phyloP scores from a whole-genome alignment of 30 jellyfish, hydroid and myxozoan genomes.

The Calvadosia cruxmelitensis region DNA sequence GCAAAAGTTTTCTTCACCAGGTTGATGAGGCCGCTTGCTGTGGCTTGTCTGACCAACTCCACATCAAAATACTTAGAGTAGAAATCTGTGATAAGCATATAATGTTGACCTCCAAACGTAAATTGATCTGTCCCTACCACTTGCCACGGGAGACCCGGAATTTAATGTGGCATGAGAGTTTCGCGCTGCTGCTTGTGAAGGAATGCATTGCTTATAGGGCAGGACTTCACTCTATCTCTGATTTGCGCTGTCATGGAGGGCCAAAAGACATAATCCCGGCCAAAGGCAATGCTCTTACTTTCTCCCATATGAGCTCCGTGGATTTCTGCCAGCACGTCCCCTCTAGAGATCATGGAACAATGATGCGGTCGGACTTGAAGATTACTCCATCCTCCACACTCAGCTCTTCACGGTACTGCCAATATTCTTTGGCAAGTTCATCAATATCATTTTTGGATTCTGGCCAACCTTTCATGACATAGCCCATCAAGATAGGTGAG shows the following conservation, averaged over 20 bases:
- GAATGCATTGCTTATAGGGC: conserved; percentile 10
- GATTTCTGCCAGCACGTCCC: conserved; percentile 7
- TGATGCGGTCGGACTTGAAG: too few species aligned
- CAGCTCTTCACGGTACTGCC: conserved; percentile 13
- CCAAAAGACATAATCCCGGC: conserved; percentile 23
- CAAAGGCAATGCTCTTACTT: conserved; percentile 5
- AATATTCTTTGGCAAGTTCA: neutral
- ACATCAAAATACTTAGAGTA: conserved; percentile 16
- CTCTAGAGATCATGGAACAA: conserved; percentile 12
- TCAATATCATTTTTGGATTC: conserved; percentile 8
- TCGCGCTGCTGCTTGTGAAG: conserved; percentile 10
- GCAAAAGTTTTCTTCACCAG: conserved; percentile 7
- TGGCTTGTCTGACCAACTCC: neutral
- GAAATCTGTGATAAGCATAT: conserved; percentile 22
- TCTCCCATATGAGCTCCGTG: conserved; percentile 18
- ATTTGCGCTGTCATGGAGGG: conserved; percentile 18
- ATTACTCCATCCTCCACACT: too few species aligned
- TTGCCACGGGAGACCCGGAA: conserved; percentile 30
- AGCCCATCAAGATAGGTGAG: conserved; percentile 5
- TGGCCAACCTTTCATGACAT: conserved; percentile 15
- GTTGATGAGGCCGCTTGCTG: conserved; percentile 16
- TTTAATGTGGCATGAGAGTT: conserved; percentile 24
- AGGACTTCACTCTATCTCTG: conserved; percentile 1
- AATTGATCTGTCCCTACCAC: conserved; percentile 24
- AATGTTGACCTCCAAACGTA: conserved; percentile 6